These are phyloP conservation scores for Platysternon megacephalum DNA, from an alignment of 2,113 vertebrate species.

Conservation along the genomic window DNA sequence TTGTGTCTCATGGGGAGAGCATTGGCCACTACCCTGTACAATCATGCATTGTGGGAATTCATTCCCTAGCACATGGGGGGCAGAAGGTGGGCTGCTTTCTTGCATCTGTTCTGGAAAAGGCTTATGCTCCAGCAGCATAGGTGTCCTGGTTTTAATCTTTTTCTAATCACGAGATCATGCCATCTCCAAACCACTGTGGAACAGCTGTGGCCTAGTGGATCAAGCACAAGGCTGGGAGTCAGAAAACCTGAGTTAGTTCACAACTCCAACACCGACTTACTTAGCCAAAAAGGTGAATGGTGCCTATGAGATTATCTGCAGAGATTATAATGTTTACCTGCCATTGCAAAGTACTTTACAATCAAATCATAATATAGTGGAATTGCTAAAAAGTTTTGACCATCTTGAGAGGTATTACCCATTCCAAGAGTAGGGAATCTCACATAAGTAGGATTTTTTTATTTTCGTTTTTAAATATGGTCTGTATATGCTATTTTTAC, in stretches of 20 bases:
- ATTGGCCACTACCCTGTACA: background rate
- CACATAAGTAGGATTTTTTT: background rate
- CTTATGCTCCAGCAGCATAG: background rate
- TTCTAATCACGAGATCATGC: background rate
- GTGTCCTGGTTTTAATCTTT: background rate
- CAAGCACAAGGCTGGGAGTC: background rate
- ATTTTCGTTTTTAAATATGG: background rate
- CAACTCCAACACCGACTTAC: background rate
- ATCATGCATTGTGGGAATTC: background rate
- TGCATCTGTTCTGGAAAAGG: background rate
- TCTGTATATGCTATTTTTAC: accelerated
- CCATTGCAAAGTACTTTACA: background rate
- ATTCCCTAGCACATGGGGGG: background rate
- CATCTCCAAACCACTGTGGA: background rate
- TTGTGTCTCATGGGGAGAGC: background rate
- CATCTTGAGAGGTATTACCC: background rate
- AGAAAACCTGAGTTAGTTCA: accelerated
- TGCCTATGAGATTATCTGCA: background rate
- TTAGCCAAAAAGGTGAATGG: too few species aligned
- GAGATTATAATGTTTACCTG: background rate
- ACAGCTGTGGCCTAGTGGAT: background rate
- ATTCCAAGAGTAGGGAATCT: background rate
- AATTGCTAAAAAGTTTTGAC: accelerated
- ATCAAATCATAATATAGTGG: accelerated
- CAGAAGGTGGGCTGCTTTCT: background rate